Evolutionary conservation across 2,113 vertebrate genomes (phyloP).

Genomic region (Coptodon bakossiorum): DNA sequence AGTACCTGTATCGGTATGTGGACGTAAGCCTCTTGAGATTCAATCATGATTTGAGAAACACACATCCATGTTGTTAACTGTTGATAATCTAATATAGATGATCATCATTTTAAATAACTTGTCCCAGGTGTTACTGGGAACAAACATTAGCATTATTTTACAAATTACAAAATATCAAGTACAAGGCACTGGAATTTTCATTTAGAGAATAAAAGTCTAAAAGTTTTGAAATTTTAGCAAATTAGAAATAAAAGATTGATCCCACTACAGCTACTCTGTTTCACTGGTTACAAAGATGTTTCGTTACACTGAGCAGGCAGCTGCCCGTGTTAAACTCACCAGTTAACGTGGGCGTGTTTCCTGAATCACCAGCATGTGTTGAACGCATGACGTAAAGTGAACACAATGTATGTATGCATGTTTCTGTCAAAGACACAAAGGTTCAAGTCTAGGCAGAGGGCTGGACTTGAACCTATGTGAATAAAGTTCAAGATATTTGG

Average conservation of each 20-base stretch:
- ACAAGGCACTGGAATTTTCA: not conserved
- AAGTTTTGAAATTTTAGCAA: not conserved
- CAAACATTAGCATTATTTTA: not conserved
- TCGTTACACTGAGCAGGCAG: not conserved
- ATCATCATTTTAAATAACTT: not conserved
- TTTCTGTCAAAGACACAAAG: not conserved
- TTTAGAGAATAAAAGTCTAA: not conserved
- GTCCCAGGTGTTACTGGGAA: not conserved
- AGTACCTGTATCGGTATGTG: not conserved
- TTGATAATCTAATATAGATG: not conserved
- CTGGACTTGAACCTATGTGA: not conserved
- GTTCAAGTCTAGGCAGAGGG: not conserved
- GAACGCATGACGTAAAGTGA: not conserved
- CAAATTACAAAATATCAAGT: not conserved
- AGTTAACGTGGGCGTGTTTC: not conserved
- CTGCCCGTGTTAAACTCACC: not conserved
- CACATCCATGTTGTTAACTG: not conserved
- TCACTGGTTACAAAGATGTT: not conserved
- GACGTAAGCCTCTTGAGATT: not conserved
- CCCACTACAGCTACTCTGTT: not conserved
- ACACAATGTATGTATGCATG: not conserved
- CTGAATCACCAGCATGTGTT: not conserved
- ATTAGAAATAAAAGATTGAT: not conserved
- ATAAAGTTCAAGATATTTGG: not conserved
- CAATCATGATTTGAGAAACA: not conserved